Base-by-base conservation (phyloP, 2,888 invertebrate species). In the Eupithecia inturbata region DNA sequence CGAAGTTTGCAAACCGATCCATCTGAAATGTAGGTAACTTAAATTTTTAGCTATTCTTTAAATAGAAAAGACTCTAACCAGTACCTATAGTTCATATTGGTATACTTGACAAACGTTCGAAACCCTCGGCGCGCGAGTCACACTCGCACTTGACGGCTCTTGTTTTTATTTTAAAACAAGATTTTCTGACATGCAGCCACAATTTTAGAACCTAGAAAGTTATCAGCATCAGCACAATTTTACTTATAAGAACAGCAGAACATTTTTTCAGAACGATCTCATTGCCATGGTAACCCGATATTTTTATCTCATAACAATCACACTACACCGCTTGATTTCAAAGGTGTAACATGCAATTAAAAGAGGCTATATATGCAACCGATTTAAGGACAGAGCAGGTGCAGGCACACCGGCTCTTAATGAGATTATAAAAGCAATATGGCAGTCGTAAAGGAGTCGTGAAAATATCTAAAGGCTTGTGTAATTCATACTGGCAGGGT, bases 341-440 rank as follows among this genome's bases (percentile, higher is more conserved):
- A 75, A 75, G 75, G 75, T 75, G 75, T 69, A 77, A 69, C 72
- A 57, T 49, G 73, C 70, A 81, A 84, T 83, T 82, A 82, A 83
- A 80, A 81, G 83, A 83, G 78, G 80, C 81, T 81, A 81, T 79
- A 80, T 82, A 81, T 81, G 83, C 83, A 83, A 83, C 83, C 83
- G 83, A 85, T 86, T 87, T 85, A 83, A 83, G 83, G 78, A 71
- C 82, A 70, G 79, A 84, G 84, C 87, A 87, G 86, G 85, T 88
- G 86, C 83, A 77, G 63, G 81, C 82, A 82, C 86, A 88, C 85
- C 85, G 85, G 85, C 80, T 82, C 82, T 89, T 91, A 92, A 92
- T 89, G 89, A 86, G 86, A 89, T 89, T 91, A 90, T 91, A 91
- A 91, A 91, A 85, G 89, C 89, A 90, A 88, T 91, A 91, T 88